These are phyloP conservation scores for Cricetomys ansorgei DNA, from an alignment of 2,113 vertebrate species.

Conservation along the genomic window DNA sequence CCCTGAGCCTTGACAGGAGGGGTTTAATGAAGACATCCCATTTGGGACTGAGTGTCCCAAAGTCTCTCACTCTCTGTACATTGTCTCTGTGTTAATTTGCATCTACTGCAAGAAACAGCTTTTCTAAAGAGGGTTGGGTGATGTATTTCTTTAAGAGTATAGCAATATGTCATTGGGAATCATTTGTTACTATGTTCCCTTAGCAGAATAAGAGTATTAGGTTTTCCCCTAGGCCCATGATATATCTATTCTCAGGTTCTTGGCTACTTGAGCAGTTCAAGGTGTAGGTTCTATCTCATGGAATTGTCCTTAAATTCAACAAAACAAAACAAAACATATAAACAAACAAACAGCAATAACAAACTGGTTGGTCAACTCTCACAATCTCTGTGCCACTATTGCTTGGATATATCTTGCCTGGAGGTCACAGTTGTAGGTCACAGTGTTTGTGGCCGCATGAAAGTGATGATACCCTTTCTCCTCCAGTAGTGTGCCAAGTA, in stretches of 20 bases:
- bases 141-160: background rate
- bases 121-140: background rate
- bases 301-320: background rate
- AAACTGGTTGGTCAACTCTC: background rate
- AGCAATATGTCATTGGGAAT: background rate
- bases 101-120: background rate
- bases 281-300: background rate
- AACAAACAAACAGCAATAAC: too few relatives aligned
- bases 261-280: background rate
- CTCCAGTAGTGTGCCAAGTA: background rate
- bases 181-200: background rate
- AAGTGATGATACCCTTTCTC: background rate
- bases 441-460: background rate
- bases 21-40: background rate
- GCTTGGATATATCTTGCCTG: background rate
- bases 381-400: background rate
- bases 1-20: background rate
- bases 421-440: background rate
- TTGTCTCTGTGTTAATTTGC: background rate
- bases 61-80: background rate
- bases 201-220: background rate
- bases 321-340: background rate
- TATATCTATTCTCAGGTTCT: background rate
- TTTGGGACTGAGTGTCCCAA: background rate
- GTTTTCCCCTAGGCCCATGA: background rate